These are phyloP conservation scores for Conus ventricosus DNA, from an alignment of 1,140 invertebrate species.

Conservation along the genomic window DNA sequence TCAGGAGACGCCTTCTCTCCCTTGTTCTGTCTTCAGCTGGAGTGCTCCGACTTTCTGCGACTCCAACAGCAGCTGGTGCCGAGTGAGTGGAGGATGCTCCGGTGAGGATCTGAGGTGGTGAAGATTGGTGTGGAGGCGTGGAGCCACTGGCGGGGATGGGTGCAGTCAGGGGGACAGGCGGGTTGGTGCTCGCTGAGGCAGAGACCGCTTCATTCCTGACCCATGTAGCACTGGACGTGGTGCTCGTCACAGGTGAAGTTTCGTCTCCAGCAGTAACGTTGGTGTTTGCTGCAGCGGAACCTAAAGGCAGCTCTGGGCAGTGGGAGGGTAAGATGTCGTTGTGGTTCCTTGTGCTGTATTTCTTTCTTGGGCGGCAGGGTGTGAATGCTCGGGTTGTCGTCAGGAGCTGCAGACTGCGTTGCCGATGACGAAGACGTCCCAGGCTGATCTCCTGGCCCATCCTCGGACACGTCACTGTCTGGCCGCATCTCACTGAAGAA, in stretches of 20 bases:
- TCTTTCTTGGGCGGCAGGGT: too few relatives aligned
- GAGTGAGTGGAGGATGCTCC: neutral
- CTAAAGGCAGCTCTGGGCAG: too few relatives aligned
- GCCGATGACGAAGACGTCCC: neutral
- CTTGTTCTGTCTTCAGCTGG: neutral
- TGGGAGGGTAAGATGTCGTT: too few relatives aligned
- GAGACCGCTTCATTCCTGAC: too few relatives aligned
- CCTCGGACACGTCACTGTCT: neutral
- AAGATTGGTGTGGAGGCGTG: neutral
- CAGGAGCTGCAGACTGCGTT: too few relatives aligned
- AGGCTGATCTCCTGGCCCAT: neutral
- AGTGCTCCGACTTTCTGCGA: neutral
- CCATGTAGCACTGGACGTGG: too few relatives aligned
- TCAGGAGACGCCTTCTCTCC: neutral
- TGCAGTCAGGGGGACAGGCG: neutral
- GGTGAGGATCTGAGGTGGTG: neutral
- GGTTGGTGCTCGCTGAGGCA: neutral
- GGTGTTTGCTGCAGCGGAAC: too few relatives aligned
- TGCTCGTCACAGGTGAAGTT: too few relatives aligned
- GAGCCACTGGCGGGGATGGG: neutral
- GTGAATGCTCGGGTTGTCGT: too few relatives aligned
- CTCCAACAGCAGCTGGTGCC: too few relatives aligned
- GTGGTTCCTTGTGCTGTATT: too few relatives aligned
- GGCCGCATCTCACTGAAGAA: neutral
- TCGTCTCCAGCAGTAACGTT: too few relatives aligned